Percentiles rank a stretch among this genome's conserved stretches.
Conservation (phyloP, 2,888 invertebrate genomes). For the Griposia aprilina region DNA sequence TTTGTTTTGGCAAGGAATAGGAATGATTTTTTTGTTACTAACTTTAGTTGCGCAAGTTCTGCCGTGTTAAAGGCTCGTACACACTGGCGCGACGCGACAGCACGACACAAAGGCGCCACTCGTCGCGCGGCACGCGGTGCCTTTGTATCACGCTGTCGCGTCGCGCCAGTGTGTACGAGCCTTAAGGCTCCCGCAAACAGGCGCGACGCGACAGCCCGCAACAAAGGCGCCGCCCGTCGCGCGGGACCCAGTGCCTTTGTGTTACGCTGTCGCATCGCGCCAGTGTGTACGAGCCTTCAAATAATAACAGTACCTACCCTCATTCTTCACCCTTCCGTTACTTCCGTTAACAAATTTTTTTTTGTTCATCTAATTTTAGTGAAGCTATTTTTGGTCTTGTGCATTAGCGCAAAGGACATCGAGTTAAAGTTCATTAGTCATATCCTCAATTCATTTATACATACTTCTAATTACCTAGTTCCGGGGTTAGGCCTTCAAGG, state of each 20-base stretch:
- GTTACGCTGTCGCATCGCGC: no score
- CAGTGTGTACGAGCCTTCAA: no score
- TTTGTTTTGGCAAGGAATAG: slow-evolving; percentile 10
- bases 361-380: background rate
- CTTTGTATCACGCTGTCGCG: no score
- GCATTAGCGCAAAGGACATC: background rate
- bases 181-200: no score
- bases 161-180: no score
- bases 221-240: no score
- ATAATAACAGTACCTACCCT: slow-evolving; percentile 34
- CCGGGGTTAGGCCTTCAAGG: background rate
- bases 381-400: background rate
- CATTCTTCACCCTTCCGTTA: slow-evolving; percentile 22
- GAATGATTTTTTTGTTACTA: slow-evolving; percentile 7
- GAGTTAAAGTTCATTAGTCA: background rate
- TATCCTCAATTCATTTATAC: background rate
- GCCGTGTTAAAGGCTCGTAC: no score
- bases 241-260: no score
- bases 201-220: no score
- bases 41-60: slow-evolving; percentile 6
- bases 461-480: background rate
- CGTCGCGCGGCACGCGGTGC: no score
- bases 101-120: no score
- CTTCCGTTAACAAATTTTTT: slow-evolving; percentile 2
- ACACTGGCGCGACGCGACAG: no score